A percentile compares a stretch with the other conserved stretches of the same genome.
These are phyloP conservation scores for Orthosia gracilis DNA, from an alignment of 2,888 invertebrate genomes.

Conservation along the genomic window DNA sequence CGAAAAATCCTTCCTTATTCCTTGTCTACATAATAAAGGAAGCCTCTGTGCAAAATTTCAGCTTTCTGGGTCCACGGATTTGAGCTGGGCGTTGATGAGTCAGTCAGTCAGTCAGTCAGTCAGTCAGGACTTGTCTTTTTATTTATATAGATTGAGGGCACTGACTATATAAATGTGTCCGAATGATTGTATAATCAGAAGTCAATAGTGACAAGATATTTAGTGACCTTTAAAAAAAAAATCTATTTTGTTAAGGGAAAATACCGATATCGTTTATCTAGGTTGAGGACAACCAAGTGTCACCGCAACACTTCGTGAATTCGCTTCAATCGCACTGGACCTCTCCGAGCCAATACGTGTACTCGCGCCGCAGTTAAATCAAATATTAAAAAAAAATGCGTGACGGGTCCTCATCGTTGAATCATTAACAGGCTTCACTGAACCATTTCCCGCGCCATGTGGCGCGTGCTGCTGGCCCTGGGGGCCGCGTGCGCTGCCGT, in stretches of 20 bases:
- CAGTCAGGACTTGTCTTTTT: too few relatives aligned
- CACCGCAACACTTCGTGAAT: conserved; percentile 83
- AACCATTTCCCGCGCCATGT: conserved; percentile 86
- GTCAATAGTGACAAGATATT: not conserved
- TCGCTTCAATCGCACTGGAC: conserved; percentile 90
- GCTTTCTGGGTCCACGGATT: too few relatives aligned
- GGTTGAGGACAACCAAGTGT: conserved; percentile 84
- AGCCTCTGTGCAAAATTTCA: too few relatives aligned
- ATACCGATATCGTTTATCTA: conserved; percentile 80
- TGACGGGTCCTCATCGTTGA: conserved; percentile 74
- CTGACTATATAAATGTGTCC: not conserved
- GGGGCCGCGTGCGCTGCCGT: conserved; percentile 90
- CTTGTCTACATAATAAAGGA: too few relatives aligned
- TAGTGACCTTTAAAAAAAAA: conserved; percentile 12
- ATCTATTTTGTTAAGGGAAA: conserved; percentile 57
- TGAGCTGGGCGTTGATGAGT: too few relatives aligned
- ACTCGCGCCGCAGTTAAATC: conserved; percentile 75
- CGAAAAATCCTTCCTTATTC: too few relatives aligned
- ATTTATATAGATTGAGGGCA: too few relatives aligned
- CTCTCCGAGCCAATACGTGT: conserved; percentile 86
- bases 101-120: too few relatives aligned
- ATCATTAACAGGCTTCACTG: conserved; percentile 76
- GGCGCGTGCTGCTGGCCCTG: conserved; percentile 91
- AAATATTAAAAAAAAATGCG: conserved; percentile 66
- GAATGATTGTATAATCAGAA: conserved; percentile 3